These are phyloP conservation scores for Melanostoma mellinum DNA, from an alignment of 2,888 invertebrate species.

Conservation along the genomic window DNA sequence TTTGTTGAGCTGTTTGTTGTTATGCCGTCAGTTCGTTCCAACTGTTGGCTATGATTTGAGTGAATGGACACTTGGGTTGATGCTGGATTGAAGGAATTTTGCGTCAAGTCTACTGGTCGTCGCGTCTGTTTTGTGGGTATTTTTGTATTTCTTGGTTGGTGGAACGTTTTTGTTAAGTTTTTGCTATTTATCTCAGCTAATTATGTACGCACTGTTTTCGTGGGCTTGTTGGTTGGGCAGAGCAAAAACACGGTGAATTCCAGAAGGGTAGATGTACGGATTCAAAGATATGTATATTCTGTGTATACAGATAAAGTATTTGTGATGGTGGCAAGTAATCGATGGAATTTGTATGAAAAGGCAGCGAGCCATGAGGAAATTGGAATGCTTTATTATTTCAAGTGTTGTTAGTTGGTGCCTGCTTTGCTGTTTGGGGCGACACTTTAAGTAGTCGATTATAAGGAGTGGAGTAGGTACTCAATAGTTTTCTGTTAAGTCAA, in stretches of 20 bases:
- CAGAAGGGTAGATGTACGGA: constrained; percentile 17
- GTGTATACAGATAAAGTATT: constrained; percentile 10
- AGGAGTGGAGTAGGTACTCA: too few species aligned
- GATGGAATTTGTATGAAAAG: constrained; percentile 30
- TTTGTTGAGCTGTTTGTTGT: constrained; percentile 60
- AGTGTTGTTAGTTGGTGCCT: constrained; percentile 12
- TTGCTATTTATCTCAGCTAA: constrained; percentile 66
- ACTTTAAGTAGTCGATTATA: too few species aligned
- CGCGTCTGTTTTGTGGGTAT: constrained; percentile 34
- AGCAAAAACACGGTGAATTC: constrained; percentile 4
- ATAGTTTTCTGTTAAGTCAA: too few species aligned
- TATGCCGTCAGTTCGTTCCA: constrained; percentile 68
- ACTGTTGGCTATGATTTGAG: constrained; percentile 54
- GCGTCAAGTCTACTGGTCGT: constrained; percentile 64
- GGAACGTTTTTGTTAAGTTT: constrained; percentile 40
- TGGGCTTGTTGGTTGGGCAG: constrained; percentile 21
- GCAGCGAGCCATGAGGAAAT: background rate
- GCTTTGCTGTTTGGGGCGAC: too few species aligned
- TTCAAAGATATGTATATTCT: constrained; percentile 32
- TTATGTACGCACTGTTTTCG: constrained; percentile 69
- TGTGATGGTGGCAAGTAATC: constrained; percentile 42
- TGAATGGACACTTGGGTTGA: constrained; percentile 52
- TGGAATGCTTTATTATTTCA: constrained; percentile 17
- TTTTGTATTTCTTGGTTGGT: constrained; percentile 54
- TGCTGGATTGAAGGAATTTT: constrained; percentile 68